phyloP scores from a whole-genome alignment of 2,888 invertebrate genomes.

The Ceriagrion tenellum region DNA sequence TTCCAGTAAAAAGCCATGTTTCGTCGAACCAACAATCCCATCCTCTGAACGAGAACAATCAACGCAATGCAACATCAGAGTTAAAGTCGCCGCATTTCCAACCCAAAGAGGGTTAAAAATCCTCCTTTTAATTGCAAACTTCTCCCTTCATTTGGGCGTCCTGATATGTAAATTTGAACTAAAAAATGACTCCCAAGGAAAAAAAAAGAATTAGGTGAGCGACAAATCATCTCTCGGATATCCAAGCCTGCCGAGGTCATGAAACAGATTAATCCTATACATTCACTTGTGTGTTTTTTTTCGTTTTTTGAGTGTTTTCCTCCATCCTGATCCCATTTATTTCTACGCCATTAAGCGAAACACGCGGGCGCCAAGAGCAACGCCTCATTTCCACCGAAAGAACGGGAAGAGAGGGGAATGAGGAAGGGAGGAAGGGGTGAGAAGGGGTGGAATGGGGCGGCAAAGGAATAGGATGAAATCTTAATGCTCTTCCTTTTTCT shows the following conservation, averaged over 20 bases:
- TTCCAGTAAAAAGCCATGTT: no score
- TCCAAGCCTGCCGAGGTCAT: background rate
- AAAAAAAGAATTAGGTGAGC: background rate
- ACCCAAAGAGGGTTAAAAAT: no score
- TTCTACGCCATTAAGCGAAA: constrained; percentile 18
- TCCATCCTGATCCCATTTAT: background rate
- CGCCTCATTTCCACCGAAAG: background rate
- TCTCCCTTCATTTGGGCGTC: background rate
- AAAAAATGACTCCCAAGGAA: background rate
- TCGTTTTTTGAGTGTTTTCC: background rate
- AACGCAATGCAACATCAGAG: no score
- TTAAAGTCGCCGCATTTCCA: no score
- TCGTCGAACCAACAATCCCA: no score
- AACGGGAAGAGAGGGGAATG: background rate
- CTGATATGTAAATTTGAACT: background rate
- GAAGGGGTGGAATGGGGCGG: no score
- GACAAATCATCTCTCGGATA: background rate
- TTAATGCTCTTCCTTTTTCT: background rate
- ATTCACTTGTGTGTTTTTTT: background rate
- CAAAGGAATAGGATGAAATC: background rate
- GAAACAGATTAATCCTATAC: background rate
- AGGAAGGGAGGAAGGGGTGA: background rate
- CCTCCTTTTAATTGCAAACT: background rate
- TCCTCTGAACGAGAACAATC: no score
- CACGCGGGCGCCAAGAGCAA: background rate